Evolutionary conservation across 2,797 vertebrate genomes (phyloP).

Genomic region (Microctenopoma lineatum): DNA sequence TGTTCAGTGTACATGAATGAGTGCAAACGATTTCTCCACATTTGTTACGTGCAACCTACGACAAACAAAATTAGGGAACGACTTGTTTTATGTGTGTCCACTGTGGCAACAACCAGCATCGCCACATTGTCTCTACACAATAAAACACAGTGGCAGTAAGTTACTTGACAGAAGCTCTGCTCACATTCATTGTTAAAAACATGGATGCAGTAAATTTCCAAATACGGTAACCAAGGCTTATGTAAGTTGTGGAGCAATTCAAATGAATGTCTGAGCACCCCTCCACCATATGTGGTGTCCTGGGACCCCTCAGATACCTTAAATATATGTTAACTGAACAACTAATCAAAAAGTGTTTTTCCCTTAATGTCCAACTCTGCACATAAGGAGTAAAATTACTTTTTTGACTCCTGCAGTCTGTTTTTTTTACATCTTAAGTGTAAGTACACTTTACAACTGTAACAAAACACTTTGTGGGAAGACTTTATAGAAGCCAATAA

Average conservation of each 20-base stretch:
- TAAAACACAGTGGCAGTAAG: conserved; percentile 56
- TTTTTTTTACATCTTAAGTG: conserved; percentile 14
- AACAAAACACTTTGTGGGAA: conserved; percentile 33
- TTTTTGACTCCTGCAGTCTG: conserved; percentile 8
- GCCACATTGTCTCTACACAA: conserved; percentile 63
- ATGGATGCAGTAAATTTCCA: conserved; percentile 27
- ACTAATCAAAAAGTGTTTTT: neutral
- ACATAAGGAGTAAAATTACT: conserved; percentile 2
- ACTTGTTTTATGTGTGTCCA: conserved; percentile 62
- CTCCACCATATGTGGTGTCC: neutral
- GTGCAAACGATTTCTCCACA: conserved; percentile 19
- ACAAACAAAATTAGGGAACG: conserved; percentile 58
- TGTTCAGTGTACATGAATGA: conserved; percentile 4
- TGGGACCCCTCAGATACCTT: neutral
- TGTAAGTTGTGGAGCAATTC: neutral
- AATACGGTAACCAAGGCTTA: conserved; percentile 23
- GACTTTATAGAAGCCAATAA: conserved; percentile 31
- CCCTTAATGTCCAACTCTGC: neutral
- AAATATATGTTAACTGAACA: neutral
- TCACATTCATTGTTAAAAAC: conserved; percentile 50
- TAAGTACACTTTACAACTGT: conserved; percentile 11
- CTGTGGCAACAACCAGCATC: conserved; percentile 57
- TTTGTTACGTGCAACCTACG: conserved; percentile 43
- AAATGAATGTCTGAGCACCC: neutral
- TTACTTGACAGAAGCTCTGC: conserved; percentile 40